A percentile compares a stretch with the other conserved stretches of the same genome.
Evolutionary conservation across 2,888 invertebrate species (phyloP).

Genomic region (Clunio marinus): DNA sequence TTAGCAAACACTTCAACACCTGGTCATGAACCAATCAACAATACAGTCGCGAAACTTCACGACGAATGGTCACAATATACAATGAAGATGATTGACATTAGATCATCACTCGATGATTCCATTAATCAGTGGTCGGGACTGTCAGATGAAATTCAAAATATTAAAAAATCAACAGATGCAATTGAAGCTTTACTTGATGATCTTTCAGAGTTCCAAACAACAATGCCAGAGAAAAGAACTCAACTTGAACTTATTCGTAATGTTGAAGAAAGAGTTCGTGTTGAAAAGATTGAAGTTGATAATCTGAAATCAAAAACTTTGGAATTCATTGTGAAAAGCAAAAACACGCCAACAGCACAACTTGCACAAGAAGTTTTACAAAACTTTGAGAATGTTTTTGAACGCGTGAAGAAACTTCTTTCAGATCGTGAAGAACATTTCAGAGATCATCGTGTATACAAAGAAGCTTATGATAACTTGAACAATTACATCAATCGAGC

Average conservation of each 20-base stretch:
- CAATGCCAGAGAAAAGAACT: slow-evolving; percentile 78
- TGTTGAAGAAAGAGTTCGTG: slow-evolving; percentile 80
- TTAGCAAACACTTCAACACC: slow-evolving; percentile 84
- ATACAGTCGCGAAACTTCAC: slow-evolving; percentile 75
- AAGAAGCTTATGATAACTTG: slow-evolving; percentile 86
- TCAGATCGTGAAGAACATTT: slow-evolving; percentile 79
- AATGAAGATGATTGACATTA: slow-evolving; percentile 85
- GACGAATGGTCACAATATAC: slow-evolving; percentile 85
- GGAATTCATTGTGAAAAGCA: slow-evolving; percentile 81
- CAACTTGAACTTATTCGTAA: slow-evolving; percentile 81
- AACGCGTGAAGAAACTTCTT: slow-evolving; percentile 70
- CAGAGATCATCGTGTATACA: slow-evolving; percentile 81
- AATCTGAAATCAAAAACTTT: slow-evolving; percentile 75
- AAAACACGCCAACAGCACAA: slow-evolving; percentile 75
- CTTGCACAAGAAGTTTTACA: slow-evolving; percentile 82
- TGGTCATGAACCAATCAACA: slow-evolving; percentile 83
- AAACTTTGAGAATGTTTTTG: slow-evolving; percentile 74
- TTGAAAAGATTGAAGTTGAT: slow-evolving; percentile 87
- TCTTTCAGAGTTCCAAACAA: slow-evolving; percentile 68
- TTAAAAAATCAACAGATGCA: slow-evolving; percentile 76
- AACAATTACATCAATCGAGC: slow-evolving; percentile 83
- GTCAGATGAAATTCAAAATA: slow-evolving; percentile 78
- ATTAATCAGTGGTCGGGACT: slow-evolving; percentile 89
- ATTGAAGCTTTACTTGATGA: slow-evolving; percentile 71
- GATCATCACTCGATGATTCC: slow-evolving; percentile 79